Evolutionary conservation across 1,140 invertebrate genomes (phyloP), one percentile per base, ranked within the genome.

Genomic region (Drosophila mojavensis): DNA sequence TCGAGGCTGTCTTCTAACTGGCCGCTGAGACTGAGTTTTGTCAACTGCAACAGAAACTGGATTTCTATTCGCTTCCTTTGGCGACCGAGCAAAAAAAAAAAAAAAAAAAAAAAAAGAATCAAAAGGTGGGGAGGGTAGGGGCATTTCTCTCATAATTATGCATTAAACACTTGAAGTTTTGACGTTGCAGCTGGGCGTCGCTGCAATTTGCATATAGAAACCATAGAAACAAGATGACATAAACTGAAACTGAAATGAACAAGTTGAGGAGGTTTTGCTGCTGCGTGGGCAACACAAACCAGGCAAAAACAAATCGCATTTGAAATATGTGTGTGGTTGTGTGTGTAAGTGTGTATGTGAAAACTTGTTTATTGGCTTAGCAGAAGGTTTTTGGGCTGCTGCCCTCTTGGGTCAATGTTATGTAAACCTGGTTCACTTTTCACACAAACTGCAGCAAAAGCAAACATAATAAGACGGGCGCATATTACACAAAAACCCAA

Each of bases 351-450:
- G n/a, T 45, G n/a, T 45, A 4, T 45, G n/a, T 45, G 66, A 63
- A 89, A 88, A 88, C 84, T 84, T 89, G 84, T 88, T 88, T 88
- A 88, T 88, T 88, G 84, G 84, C 84, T 88, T 88, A 88, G 77
- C 43, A 15, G 36, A 41, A 20, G 5, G 56, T 39, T 59, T 62
- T 51, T 59, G 55, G 61, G 66, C 58, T 26, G 20, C 28, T 69
- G 63, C 58, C 71, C 64, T 61, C 65, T 62, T 88, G 84, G 84
- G 84, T 88, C 84, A 88, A 88, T 88, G 84, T 88, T 88, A 88
- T 88, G 84, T 89, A 88, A 88, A 89, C 84, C 80, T 88, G 84
- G 84, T 88, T 88, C 84, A 88, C 84, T 89, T 88, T 88, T 83
- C 55, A 50, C 72, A 70, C 70, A 72, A 69, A 75, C 36, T 41